Percentiles rank a stretch among this genome's conserved stretches.
These are phyloP conservation scores for Chaetops frenatus DNA, from an alignment of 2,113 vertebrate genomes.

Conservation along the genomic window DNA sequence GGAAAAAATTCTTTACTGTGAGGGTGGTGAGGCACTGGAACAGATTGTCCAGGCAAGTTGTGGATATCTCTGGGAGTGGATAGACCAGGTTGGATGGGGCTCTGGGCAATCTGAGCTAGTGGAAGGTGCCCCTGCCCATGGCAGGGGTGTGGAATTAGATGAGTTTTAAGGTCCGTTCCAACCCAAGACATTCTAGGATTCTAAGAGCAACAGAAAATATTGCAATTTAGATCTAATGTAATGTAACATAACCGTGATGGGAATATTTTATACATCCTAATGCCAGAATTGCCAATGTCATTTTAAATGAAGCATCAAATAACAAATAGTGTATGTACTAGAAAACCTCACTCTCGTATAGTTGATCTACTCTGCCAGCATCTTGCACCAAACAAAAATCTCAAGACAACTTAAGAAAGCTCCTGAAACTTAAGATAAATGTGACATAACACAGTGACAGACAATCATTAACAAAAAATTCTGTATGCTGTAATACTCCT, in stretches of 20 bases:
- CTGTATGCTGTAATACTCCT: background rate
- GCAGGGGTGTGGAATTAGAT: background rate
- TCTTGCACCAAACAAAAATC: background rate
- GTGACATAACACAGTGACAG: background rate
- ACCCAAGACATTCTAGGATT: background rate
- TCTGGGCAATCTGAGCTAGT: background rate
- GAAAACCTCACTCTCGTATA: background rate
- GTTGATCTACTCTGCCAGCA: background rate
- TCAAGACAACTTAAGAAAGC: background rate
- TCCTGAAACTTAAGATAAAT: background rate
- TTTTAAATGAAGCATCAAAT: background rate
- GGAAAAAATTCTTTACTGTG: background rate
- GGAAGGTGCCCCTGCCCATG: background rate
- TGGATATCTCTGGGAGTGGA: background rate
- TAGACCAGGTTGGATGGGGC: background rate
- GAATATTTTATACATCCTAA: background rate
- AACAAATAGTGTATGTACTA: background rate
- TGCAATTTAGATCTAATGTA: background rate
- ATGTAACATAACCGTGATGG: background rate
- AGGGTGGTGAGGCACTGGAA: background rate
- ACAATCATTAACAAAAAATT: background rate
- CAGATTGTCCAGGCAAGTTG: background rate
- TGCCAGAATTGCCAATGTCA: background rate
- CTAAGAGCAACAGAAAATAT: background rate
- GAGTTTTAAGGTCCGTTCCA: background rate